These are phyloP conservation scores for Drosophila ochracea DNA, from an alignment of 2,888 invertebrate species.

Conservation along the genomic window DNA sequence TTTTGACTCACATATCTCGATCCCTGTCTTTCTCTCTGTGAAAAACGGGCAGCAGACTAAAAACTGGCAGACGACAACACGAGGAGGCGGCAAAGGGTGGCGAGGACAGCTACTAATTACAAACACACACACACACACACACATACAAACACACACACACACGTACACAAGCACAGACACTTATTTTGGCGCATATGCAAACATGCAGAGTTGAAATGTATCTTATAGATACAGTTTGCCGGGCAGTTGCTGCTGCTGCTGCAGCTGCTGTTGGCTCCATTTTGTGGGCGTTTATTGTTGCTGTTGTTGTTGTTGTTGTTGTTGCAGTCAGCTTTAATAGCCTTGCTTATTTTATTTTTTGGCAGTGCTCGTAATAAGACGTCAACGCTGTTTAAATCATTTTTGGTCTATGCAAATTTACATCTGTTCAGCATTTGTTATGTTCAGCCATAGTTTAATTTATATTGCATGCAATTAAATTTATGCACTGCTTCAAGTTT, in stretches of 20 bases:
- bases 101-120: conserved; percentile 65
- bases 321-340: conserved; percentile 29
- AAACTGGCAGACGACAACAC: background rate
- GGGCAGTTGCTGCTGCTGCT: conserved; percentile 44
- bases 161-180: conserved; percentile 3
- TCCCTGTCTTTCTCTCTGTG: conserved; percentile 54
- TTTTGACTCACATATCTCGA: conserved; percentile 75
- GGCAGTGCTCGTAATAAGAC: conserved; percentile 74
- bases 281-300: conserved; percentile 34
- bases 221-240: conserved; percentile 45
- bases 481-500: conserved; percentile 2
- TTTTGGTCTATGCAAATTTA: conserved; percentile 33
- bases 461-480: conserved; percentile 3
- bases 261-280: conserved; percentile 8
- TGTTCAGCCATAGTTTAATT: conserved; percentile 10
- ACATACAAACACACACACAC: conserved; percentile 14
- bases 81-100: conserved; percentile 9
- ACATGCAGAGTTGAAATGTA: conserved; percentile 46
- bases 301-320: conserved; percentile 17
- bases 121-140: conserved; percentile 36
- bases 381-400: conserved; percentile 74
- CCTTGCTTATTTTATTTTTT: conserved; percentile 41
- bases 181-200: conserved; percentile 35
- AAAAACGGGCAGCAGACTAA: conserved; percentile 43
- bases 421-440: conserved; percentile 32